A percentile compares a stretch with the other conserved stretches of the same genome.
Conservation (phyloP, 2,797 vertebrate species). For the Lepilemur ruficaudatus region DNA sequence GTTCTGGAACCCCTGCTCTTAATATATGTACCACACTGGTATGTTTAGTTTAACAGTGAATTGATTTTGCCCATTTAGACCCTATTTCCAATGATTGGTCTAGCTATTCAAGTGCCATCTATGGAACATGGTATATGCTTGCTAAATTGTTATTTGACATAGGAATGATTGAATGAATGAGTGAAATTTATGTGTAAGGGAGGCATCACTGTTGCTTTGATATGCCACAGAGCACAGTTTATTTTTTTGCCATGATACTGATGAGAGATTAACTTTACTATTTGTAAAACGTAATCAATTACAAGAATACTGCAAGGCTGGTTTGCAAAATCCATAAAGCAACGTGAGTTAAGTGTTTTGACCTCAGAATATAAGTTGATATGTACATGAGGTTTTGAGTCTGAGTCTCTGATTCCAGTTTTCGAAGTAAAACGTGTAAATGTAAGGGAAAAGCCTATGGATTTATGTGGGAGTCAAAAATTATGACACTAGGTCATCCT, state of each 20-base stretch:
- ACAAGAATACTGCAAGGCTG: neutral
- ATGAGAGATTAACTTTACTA: constrained; percentile 4
- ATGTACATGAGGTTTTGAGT: neutral
- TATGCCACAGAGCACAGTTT: neutral
- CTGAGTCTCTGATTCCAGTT: neutral
- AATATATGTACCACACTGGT: neutral
- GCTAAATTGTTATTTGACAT: neutral
- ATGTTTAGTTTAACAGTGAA: neutral
- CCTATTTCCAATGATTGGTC: neutral
- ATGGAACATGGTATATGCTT: neutral
- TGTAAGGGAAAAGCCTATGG: neutral
- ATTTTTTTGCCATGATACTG: neutral
- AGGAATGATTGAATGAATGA: neutral
- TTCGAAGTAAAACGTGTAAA: neutral
- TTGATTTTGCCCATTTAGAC: neutral
- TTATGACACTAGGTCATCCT: neutral
- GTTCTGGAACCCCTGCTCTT: neutral
- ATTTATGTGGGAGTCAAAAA: neutral
- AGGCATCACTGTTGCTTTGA: neutral
- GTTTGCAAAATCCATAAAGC: neutral
- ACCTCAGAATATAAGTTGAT: neutral
- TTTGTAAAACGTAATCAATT: neutral
- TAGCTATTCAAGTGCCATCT: neutral
- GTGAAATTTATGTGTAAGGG: neutral
- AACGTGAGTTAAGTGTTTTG: neutral